Conservation (phyloP, 1,140 invertebrate species). For the Acromyrmex heyeri region DNA sequence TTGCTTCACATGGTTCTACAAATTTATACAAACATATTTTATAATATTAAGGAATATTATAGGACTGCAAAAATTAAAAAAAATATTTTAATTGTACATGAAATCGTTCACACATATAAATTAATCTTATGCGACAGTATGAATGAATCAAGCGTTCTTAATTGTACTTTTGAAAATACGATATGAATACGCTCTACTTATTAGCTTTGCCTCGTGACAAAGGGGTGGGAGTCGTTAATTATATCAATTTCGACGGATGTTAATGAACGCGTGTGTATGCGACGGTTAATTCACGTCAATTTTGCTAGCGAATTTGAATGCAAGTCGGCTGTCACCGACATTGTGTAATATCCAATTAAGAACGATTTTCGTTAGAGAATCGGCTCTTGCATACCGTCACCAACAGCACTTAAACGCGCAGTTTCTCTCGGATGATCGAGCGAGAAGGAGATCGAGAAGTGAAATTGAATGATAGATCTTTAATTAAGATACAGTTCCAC, state of each 20-base stretch:
- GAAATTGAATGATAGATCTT: not conserved
- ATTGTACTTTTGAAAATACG: conserved; percentile 23
- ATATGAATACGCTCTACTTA: conserved; percentile 31
- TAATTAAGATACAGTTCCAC: not conserved
- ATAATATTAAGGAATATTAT: not conserved
- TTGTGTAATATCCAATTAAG: conserved; percentile 67
- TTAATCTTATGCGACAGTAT: not conserved
- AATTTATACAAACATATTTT: not conserved
- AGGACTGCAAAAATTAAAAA: no score
- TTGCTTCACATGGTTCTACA: no score
- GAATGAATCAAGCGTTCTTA: not conserved
- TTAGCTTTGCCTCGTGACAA: not conserved
- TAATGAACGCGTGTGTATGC: conserved; percentile 47
- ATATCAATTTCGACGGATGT: conserved; percentile 19
- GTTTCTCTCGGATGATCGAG: conserved; percentile 33
- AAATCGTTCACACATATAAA: not conserved
- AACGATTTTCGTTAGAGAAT: conserved; percentile 52
- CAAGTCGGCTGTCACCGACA: conserved; percentile 57
- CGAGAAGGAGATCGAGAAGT: conserved; percentile 8
- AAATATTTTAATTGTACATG: no score
- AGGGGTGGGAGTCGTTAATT: conserved; percentile 2
- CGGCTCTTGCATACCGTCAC: not conserved
- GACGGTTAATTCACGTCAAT: conserved; percentile 69
- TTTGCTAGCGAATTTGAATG: conserved; percentile 69
- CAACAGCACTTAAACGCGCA: conserved; percentile 26